A percentile compares a stretch with the other conserved stretches of the same genome.
These are phyloP conservation scores for Morus bassanus DNA, from an alignment of 2,797 vertebrate species.

Conservation along the genomic window DNA sequence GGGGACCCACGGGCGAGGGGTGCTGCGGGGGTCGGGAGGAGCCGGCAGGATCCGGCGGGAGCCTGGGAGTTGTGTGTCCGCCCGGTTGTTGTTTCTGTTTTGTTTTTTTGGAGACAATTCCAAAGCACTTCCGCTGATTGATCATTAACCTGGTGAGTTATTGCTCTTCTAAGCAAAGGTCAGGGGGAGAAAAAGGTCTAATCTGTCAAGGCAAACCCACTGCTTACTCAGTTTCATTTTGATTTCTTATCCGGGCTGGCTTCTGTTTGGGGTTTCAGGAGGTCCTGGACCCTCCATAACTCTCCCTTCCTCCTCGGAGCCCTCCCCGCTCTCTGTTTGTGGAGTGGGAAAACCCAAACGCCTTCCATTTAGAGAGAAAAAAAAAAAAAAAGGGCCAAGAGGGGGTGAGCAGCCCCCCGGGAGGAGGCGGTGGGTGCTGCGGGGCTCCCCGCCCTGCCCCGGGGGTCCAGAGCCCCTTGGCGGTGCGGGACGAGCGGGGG, in stretches of 20 bases:
- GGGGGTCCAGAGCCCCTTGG: background rate
- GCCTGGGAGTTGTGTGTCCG: background rate
- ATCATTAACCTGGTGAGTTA: slow-evolving; percentile 86
- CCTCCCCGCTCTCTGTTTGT: background rate
- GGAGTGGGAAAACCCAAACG: background rate
- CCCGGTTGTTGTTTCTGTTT: slow-evolving; percentile 10
- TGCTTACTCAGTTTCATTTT: slow-evolving; percentile 12
- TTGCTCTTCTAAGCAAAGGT: slow-evolving; percentile 82
- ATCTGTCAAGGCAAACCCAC: slow-evolving; percentile 76
- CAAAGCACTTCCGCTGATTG: slow-evolving; percentile 75
- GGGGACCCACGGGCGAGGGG: background rate
- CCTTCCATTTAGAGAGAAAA: background rate
- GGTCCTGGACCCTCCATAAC: background rate
- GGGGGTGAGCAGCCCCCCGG: background rate
- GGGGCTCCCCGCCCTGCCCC: too few species aligned
- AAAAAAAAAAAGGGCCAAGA: background rate
- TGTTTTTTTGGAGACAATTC: slow-evolving; percentile 60
- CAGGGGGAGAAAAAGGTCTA: slow-evolving; percentile 75
- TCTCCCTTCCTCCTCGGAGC: background rate
- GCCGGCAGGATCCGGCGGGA: background rate
- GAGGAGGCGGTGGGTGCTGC: background rate
- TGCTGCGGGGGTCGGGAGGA: background rate
- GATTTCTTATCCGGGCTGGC: slow-evolving; percentile 43
- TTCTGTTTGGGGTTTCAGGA: slow-evolving; percentile 11
- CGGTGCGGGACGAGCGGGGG: background rate